Base-by-base conservation (phyloP, 2,113 vertebrate genomes). In the Nanorana parkeri region DNA sequence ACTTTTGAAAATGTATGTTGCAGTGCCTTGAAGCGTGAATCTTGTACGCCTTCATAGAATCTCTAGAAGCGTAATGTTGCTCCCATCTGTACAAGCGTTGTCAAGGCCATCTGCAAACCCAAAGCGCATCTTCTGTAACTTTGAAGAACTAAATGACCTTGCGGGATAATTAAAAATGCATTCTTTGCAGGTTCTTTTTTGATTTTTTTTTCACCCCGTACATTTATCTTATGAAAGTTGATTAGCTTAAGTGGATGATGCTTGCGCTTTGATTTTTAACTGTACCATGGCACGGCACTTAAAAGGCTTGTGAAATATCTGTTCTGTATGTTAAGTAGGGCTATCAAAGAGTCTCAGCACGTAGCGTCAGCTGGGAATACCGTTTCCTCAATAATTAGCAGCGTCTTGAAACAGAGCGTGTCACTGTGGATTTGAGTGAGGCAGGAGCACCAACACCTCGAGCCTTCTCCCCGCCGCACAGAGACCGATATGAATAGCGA, bases 251-350 rank as follows among this genome's bases (percentile, higher is more conserved):
- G 55, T 60, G 63, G 61, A 24, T 56, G 61, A 82, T 58, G 19
- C 80, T 20, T 26, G 47, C 63, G 36, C 61, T 75, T 81, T 81
- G 56, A 61, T 72, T 73, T 77, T 68, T 36, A 61, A 69, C 71
- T 41, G 60, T 82, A 56, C 66, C 60, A 20, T 55, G 69, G 69
- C 47, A 51, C 68, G 36, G 17, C 17, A 32, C 52, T 67, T 75
- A 58, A 67, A 66, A 74, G 36, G 58, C 60, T 47, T 41, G 26
- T 28, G 19, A 54, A 17, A 74, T 65, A 81, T 55, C 51, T 36
- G 29, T 82, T 56, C 80, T 67, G 80, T 66, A 67, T 82, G 80
- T 74, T 72, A 82, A 82, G 64, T 32, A 82, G 80, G 2, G 21
- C 69, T 75, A 75, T 82, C 69, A 82, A 82, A 82, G 80, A 56